A percentile compares a stretch with the other conserved stretches of the same genome.
Evolutionary conservation across 2,797 vertebrate genomes (phyloP).

Genomic region (Hyperoplus lanceolatus): DNA sequence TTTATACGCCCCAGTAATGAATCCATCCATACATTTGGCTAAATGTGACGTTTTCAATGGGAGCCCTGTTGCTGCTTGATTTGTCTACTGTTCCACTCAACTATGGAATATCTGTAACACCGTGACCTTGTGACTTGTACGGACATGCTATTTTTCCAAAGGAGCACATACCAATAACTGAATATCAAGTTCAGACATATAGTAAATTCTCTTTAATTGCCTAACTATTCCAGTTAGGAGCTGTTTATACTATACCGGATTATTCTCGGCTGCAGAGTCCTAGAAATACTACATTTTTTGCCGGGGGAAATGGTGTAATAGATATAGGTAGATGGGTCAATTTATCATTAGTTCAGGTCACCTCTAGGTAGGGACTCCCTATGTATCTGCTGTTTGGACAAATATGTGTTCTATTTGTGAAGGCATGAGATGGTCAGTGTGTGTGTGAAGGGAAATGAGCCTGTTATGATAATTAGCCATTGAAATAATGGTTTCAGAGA

Average conservation of each 20-base stretch:
- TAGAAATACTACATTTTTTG: not conserved
- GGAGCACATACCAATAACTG: not conserved
- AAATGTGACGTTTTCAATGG: not conserved
- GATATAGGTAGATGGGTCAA: not conserved
- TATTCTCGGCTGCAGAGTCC: not conserved
- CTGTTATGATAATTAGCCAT: too few relatives aligned
- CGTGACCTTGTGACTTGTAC: not conserved
- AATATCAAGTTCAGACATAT: not conserved
- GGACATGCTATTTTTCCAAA: not conserved
- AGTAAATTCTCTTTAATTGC: not conserved
- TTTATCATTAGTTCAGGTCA: not conserved
- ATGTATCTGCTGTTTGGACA: not conserved
- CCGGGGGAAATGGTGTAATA: not conserved
- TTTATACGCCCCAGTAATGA: not conserved
- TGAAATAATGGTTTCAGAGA: too few relatives aligned
- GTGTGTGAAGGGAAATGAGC: too few relatives aligned
- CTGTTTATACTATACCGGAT: not conserved
- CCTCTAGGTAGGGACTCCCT: not conserved
- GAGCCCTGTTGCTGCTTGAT: constrained; percentile 1
- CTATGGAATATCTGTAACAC: not conserved
- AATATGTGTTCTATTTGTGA: too few relatives aligned
- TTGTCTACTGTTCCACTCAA: not conserved
- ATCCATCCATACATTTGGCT: not conserved
- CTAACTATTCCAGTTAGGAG: not conserved
- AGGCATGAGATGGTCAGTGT: too few relatives aligned